These are phyloP conservation scores for Cabera pusaria DNA, from an alignment of 2,888 invertebrate genomes.

Conservation along the genomic window DNA sequence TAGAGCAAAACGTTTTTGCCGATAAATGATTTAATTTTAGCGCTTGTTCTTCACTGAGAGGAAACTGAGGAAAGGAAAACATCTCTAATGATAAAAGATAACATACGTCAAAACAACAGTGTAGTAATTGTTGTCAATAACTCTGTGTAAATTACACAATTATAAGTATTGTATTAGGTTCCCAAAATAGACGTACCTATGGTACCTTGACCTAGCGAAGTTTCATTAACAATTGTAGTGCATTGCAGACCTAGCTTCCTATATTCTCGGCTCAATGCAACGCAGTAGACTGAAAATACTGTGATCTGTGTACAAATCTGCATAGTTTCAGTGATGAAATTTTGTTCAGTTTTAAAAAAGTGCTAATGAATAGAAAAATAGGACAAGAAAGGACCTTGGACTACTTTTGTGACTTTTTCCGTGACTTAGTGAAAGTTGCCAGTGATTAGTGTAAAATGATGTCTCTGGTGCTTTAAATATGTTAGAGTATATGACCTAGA, in stretches of 20 bases:
- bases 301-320: neutral
- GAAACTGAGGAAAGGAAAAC: slow-evolving; percentile 23
- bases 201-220: slow-evolving; percentile 60
- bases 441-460: slow-evolving; percentile 7
- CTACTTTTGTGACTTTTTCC: slow-evolving; percentile 9
- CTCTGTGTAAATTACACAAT: slow-evolving; percentile 4
- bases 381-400: slow-evolving; percentile 10
- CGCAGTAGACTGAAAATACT: too few species aligned
- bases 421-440: slow-evolving; percentile 11
- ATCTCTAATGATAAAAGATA: slow-evolving; percentile 30
- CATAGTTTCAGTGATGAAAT: neutral
- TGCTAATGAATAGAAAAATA: too few species aligned
- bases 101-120: slow-evolving; percentile 33
- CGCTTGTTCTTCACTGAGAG: slow-evolving; percentile 18
- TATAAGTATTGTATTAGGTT: too few species aligned
- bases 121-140: slow-evolving; percentile 17
- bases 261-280: slow-evolving; percentile 29
- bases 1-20: slow-evolving; percentile 22
- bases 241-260: slow-evolving; percentile 51
- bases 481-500: slow-evolving; percentile 11
- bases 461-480: neutral
- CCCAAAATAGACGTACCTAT: slow-evolving; percentile 48
- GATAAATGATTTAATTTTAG: slow-evolving; percentile 27
- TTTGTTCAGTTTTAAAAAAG: too few species aligned
- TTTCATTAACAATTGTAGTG: slow-evolving; percentile 41